Base-by-base conservation (phyloP, 2,797 vertebrate genomes). In the Vireo griseus region DNA sequence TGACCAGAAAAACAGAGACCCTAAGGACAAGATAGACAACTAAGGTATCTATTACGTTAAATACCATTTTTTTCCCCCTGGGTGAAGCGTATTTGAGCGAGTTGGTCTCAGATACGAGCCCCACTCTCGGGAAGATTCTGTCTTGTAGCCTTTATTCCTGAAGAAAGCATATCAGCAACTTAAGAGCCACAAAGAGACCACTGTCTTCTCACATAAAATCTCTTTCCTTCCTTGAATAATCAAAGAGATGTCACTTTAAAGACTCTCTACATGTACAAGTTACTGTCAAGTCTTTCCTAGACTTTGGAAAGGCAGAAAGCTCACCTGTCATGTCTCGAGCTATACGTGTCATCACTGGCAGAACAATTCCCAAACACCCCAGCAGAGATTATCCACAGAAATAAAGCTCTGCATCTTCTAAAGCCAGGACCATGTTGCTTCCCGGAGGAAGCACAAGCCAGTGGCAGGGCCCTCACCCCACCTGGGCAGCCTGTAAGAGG, bases 381-480 rank as follows among this genome's bases (percentile, higher is more conserved):
- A 68, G 51, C 9, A 9, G 1, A 16, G 58, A 48, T 63, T 35
- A 28, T 16, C 52, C 54, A 42, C 0, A 40, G 61, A 44, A 66
- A 42, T 19, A 61, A 63, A 50, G 25, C 21, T 69, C 44, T 59
- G 13, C 31, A 16, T 28, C 45, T 63, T n/a, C 25, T 37, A 42
- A 73, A 81, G 45, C 20, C 74, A 51, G 52, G 40, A 44, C 9
- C 5, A 2, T 0, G 3, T 10, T 39, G 28, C 51, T 69, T 69
- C 17, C 14, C 0, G 0, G 20, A 39, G 19, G 33, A 61, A 80
- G 37, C 0, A 0, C 0, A 1, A 59, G 22, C 13, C 62, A 54
- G 54, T 3, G n/a, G n/a, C 52, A 74, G 31, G 21, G 24, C 25
- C 55, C 44, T 44, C 6, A 29, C 8, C 25, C 52, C 9, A 21